Conservation (phyloP, 1,140 invertebrate genomes). For the Psilanteris sp. region DNA sequence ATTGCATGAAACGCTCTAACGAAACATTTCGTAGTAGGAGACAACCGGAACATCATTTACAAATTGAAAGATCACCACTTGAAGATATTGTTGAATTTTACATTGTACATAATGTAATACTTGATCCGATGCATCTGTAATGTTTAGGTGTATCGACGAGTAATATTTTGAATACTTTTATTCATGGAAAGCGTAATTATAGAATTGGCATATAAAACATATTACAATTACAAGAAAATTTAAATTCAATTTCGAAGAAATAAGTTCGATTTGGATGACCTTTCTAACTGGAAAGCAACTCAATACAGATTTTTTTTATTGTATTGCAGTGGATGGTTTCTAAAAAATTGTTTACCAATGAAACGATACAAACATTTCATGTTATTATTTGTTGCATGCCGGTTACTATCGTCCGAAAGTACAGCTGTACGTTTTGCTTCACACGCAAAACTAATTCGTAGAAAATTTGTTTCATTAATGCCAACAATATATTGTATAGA, state of each 20-base stretch:
- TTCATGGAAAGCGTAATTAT: conserved; percentile 12
- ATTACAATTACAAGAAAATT: too few relatives aligned
- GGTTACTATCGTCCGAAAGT: conserved; percentile 7
- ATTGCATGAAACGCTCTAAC: background rate
- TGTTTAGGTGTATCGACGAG: conserved; percentile 4
- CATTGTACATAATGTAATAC: conserved; percentile 3
- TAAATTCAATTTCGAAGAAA: too few relatives aligned
- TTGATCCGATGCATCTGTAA: conserved; percentile 22
- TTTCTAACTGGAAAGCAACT: conserved; percentile 16
- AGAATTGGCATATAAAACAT: too few relatives aligned
- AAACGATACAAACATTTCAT: conserved; percentile 40
- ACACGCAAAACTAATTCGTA: conserved; percentile 9
- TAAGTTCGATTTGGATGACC: too few relatives aligned
- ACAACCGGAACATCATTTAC: conserved; percentile 35
- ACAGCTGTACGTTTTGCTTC: conserved; percentile 2
- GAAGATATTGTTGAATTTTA: conserved; percentile 18
- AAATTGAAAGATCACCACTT: conserved; percentile 4
- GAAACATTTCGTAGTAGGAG: conserved; percentile 44
- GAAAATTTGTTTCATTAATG: conserved; percentile 18
- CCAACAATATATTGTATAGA: conserved; percentile 13
- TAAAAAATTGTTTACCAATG: conserved; percentile 1
- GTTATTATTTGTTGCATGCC: conserved; percentile 23
- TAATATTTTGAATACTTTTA: background rate
- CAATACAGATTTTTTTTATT: conserved; percentile 20
- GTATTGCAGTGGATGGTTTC: conserved; percentile 1